phyloP scores from a whole-genome alignment of 2,888 invertebrate genomes.

The Limnephilus lunatus region DNA sequence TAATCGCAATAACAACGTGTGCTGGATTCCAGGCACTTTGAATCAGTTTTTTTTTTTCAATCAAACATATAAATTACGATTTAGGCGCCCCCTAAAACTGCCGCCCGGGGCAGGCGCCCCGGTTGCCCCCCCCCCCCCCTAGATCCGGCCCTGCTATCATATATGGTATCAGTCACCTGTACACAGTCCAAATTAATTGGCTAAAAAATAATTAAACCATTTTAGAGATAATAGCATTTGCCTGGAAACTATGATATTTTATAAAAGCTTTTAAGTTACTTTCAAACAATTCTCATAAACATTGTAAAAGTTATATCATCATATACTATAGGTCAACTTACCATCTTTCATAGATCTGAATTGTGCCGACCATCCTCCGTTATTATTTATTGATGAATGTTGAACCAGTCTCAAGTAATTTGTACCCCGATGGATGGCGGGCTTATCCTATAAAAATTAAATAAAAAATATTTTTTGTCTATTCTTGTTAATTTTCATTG shows the following conservation, averaged over 20 bases:
- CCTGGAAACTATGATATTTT: neutral
- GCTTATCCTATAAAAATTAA: slow-evolving; percentile 28
- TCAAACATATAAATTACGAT: too few species aligned
- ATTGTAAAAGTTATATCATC: neutral
- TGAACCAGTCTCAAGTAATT: slow-evolving; percentile 10
- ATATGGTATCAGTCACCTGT: neutral
- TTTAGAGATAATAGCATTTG: neutral
- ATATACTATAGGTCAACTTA: neutral
- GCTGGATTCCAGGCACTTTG: too few species aligned
- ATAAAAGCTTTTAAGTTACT: neutral
- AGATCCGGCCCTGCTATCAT: too few species aligned
- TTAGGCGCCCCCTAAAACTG: too few species aligned
- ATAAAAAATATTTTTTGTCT: neutral
- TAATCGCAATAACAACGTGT: too few species aligned
- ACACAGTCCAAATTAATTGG: neutral
- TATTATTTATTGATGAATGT: slow-evolving; percentile 5
- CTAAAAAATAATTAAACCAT: neutral
- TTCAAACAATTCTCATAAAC: neutral
- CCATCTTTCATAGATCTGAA: neutral
- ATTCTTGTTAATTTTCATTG: too few species aligned
- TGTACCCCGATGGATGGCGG: neutral
- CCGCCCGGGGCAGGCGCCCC: too few species aligned
- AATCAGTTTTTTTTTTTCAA: too few species aligned
- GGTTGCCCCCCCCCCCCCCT: too few species aligned
- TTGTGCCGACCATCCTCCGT: slow-evolving; percentile 17